A percentile compares a stretch with the other conserved stretches of the same genome.
Conservation (phyloP, 2,888 invertebrate genomes). For the Margaritifera margaritifera region DNA sequence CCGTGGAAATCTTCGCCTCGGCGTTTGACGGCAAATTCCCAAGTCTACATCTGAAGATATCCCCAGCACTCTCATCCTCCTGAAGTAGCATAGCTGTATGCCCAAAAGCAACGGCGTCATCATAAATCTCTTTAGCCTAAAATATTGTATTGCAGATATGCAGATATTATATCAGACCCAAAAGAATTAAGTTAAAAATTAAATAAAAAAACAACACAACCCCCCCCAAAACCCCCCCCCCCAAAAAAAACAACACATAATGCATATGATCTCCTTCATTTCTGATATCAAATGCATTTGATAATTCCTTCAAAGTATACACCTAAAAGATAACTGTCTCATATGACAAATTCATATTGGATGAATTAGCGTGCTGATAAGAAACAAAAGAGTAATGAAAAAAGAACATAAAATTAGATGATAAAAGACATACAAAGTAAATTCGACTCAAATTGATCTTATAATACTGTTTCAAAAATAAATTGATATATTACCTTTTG, state of each 20-base stretch:
- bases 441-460: not conserved
- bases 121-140: slow-evolving; percentile 50
- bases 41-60: slow-evolving; percentile 50
- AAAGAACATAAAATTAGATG: too few relatives aligned
- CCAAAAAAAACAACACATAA: too few relatives aligned
- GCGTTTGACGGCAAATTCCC: slow-evolving; percentile 51
- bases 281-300: too few relatives aligned
- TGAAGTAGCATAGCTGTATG: slow-evolving; percentile 48
- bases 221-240: too few relatives aligned
- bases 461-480: not conserved
- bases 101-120: slow-evolving; percentile 46
- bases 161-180: too few relatives aligned
- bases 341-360: too few relatives aligned
- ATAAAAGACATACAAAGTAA: not conserved
- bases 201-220: too few relatives aligned
- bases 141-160: not conserved
- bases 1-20: slow-evolving; percentile 39
- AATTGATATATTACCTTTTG: slow-evolving; percentile 38
- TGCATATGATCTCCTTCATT: too few relatives aligned
- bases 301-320: too few relatives aligned
- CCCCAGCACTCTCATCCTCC: slow-evolving; percentile 44
- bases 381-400: not conserved
- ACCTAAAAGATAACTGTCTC: too few relatives aligned
- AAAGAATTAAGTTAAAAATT: too few relatives aligned
- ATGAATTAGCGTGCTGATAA: not conserved